Percentiles rank a stretch among this genome's conserved stretches.
Conservation (phyloP, 2,888 invertebrate genomes). For the Allolobophora icterica region DNA sequence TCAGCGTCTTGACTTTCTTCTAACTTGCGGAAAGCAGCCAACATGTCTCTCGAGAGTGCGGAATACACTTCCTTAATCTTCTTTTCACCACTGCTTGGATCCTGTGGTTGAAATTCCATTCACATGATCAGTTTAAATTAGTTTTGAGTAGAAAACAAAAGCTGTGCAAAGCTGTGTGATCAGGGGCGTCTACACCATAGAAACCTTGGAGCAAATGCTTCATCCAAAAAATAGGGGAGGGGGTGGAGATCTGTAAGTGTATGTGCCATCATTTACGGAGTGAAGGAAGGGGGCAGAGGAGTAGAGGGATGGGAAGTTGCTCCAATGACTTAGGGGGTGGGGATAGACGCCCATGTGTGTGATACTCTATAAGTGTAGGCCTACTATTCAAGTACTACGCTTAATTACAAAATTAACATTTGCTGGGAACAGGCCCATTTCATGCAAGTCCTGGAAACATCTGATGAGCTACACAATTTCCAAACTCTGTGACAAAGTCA, state of each 20-base stretch:
- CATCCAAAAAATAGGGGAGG: too few relatives aligned
- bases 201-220: too few relatives aligned
- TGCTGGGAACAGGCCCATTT: background rate
- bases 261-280: too few relatives aligned
- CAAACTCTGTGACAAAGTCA: background rate
- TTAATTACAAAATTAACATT: background rate
- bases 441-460: background rate
- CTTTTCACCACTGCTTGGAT: conserved; percentile 97
- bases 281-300: too few relatives aligned
- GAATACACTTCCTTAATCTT: conserved; percentile 97
- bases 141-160: background rate
- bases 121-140: background rate
- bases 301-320: too few relatives aligned
- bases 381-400: background rate
- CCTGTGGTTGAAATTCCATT: conserved; percentile 71
- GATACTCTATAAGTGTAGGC: too few relatives aligned
- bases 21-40: conserved; percentile 94
- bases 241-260: too few relatives aligned
- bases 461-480: background rate
- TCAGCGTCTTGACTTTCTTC: conserved; percentile 78
- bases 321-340: too few relatives aligned
- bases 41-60: conserved; percentile 94
- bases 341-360: too few relatives aligned
- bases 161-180: too few relatives aligned
- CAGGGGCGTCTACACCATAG: too few relatives aligned